Percentiles rank a stretch among this genome's conserved stretches.
Evolutionary conservation across 2,113 vertebrate species (phyloP).

Genomic region (Corydoras sp.): DNA sequence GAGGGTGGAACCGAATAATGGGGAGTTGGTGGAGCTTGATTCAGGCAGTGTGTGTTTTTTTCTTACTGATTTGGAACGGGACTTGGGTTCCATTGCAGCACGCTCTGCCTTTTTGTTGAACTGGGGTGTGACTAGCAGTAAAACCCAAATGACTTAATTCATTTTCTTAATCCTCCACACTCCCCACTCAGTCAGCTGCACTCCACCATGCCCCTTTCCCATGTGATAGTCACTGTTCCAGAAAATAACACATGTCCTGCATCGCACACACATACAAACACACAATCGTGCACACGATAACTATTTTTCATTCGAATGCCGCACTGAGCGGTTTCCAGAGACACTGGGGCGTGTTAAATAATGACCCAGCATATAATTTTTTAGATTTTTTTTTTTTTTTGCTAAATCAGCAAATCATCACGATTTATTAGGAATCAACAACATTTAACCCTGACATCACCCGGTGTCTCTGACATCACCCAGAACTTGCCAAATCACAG

Average conservation of each 20-base stretch:
- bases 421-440: too few species aligned
- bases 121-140: conserved; percentile 61
- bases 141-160: conserved; percentile 68
- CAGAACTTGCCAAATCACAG: too few species aligned
- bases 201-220: conserved; percentile 61
- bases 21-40: conserved; percentile 52
- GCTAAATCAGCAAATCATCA: too few species aligned
- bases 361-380: too few species aligned
- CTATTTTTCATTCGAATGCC: too few species aligned
- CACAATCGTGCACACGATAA: conserved; percentile 6
- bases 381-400: too few species aligned
- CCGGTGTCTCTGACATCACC: too few species aligned
- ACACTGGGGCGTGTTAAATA: too few species aligned
- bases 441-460: too few species aligned
- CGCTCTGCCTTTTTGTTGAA: conserved; percentile 57
- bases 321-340: too few species aligned
- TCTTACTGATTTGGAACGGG: conserved; percentile 66
- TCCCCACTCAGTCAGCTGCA: conserved; percentile 53
- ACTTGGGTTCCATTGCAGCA: conserved; percentile 57
- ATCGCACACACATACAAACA: conserved; percentile 24
- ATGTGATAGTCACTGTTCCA: conserved; percentile 48
- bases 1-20: conserved; percentile 62
- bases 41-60: conserved; percentile 56
- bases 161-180: conserved; percentile 67
- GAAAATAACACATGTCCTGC: conserved; percentile 48